A percentile compares a stretch with the other conserved stretches of the same genome.
phyloP scores from a whole-genome alignment of 2,888 invertebrate genomes.

The Eulithis testata region DNA sequence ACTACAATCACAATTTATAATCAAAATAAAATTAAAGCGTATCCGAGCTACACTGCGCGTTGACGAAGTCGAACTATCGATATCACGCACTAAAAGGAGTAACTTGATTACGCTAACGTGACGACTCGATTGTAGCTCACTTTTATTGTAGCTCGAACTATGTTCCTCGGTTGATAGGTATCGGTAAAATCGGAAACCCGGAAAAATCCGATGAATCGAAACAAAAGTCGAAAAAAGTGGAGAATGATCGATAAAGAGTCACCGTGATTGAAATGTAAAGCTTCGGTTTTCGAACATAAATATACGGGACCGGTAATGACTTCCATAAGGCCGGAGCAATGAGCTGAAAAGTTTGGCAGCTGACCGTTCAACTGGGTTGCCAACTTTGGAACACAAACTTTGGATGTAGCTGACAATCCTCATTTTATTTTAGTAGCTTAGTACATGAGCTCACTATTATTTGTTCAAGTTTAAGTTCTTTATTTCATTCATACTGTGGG shows the following conservation, averaged over 20 bases:
- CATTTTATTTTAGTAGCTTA: too few species aligned
- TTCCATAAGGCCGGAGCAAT: conserved; percentile 74
- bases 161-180: not conserved
- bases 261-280: conserved; percentile 75
- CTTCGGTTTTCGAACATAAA: conserved; percentile 67
- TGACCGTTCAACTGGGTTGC: conserved; percentile 43
- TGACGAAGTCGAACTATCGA: too few species aligned
- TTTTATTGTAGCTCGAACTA: not conserved
- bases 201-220: not conserved
- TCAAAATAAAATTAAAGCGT: too few species aligned
- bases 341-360: conserved; percentile 65
- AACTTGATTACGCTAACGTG: too few species aligned
- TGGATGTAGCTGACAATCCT: too few species aligned
- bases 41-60: too few species aligned
- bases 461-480: too few species aligned
- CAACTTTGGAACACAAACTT: conserved; percentile 11
- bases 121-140: too few species aligned
- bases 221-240: conserved; percentile 12
- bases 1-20: too few species aligned
- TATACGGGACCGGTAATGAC: conserved; percentile 75
- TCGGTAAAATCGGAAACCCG: not conserved
- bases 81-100: too few species aligned
- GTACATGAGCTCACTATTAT: too few species aligned
- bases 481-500: too few species aligned
- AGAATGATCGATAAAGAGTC: conserved; percentile 38